Base-by-base conservation (phyloP, 2,113 vertebrate genomes). In the Machaerirhynchus nigripectus region DNA sequence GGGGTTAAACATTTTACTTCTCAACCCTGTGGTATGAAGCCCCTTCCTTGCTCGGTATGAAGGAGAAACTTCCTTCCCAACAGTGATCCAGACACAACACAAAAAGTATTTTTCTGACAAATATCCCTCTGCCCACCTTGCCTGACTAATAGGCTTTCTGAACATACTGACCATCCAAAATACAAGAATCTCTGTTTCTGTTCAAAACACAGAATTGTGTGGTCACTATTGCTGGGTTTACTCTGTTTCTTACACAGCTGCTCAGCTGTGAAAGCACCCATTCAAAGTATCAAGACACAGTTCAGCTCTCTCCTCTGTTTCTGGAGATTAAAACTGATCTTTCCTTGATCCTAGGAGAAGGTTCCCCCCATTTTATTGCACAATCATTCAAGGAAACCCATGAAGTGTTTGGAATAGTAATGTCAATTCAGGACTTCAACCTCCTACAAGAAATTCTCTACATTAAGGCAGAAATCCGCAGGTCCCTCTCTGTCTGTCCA, bases 181-280 rank as follows among this genome's bases (percentile, higher is more conserved):
- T 30, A 69, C 39, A 90, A 67, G 42, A 83, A 92, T 44, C 40
- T 24, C 52, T 90, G 37, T 77, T 92, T 84, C 65, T 70, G 31
- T 31, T 87, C 59, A 63, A 75, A 89, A 90, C 74, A 6, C 46
- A 39, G 56, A 80, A 78, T 40, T 75, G 74, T 68, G 53, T 89
- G 65, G 81, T 81, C 89, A 67, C 84, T 47, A 23, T 44, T 46
- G 47, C 53, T 42, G 42, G 31, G 26, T 83, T 80, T 65, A 63
- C 44, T 49, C 49, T 16, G 3, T 52, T 85, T 73, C 53, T 90
- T 52, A 76, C 65, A 28, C 77, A 89, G 85, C 70, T 89, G 90
- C 49, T 82, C 65, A 57, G 70, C 37, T 80, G 52, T 83, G 63
- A 88, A 87, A 73, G 82, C 70, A 55, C 8, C 22, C 56, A 70